Evolutionary conservation across 2,797 vertebrate genomes (phyloP).

Genomic region (Aeoliscus strigatus): DNA sequence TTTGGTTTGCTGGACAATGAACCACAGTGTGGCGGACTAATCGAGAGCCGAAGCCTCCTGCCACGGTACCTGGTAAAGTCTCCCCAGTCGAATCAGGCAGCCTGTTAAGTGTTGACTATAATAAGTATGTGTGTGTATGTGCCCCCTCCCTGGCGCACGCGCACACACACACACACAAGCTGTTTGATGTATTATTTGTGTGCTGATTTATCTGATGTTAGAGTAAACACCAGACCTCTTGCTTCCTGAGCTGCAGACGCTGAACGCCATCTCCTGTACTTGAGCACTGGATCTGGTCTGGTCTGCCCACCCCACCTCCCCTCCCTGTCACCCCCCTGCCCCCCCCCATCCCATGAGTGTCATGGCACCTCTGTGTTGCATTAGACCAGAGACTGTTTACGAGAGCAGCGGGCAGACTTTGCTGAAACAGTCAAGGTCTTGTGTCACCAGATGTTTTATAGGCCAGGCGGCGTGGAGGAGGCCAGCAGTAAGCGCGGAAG

Average conservation of each 20-base stretch:
- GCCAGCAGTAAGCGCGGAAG: constrained; percentile 54
- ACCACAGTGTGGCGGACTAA: constrained; percentile 36
- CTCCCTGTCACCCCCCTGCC: too few relatives aligned
- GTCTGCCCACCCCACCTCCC: too few relatives aligned
- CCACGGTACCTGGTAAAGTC: constrained; percentile 54
- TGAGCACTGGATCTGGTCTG: constrained; percentile 28
- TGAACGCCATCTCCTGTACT: constrained; percentile 22
- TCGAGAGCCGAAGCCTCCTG: constrained; percentile 38
- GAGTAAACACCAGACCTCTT: constrained; percentile 47
- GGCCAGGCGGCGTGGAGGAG: constrained; percentile 57
- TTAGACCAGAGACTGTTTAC: constrained; percentile 66
- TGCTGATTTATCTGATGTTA: constrained; percentile 54
- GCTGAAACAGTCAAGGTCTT: constrained; percentile 68
- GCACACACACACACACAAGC: too few relatives aligned
- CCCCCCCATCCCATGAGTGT: constrained; percentile 35
- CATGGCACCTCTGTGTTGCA: constrained; percentile 59
- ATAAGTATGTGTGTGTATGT: constrained; percentile 34
- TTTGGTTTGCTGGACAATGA: constrained; percentile 51
- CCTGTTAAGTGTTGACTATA: constrained; percentile 44
- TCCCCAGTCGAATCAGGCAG: constrained; percentile 43
- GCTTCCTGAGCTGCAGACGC: constrained; percentile 24
- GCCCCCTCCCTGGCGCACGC: too few relatives aligned
- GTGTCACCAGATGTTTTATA: constrained; percentile 74
- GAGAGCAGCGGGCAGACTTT: constrained; percentile 47
- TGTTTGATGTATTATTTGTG: constrained; percentile 65